These are phyloP conservation scores for Meandrusa payeni DNA, from an alignment of 2,888 invertebrate genomes.

Conservation along the genomic window DNA sequence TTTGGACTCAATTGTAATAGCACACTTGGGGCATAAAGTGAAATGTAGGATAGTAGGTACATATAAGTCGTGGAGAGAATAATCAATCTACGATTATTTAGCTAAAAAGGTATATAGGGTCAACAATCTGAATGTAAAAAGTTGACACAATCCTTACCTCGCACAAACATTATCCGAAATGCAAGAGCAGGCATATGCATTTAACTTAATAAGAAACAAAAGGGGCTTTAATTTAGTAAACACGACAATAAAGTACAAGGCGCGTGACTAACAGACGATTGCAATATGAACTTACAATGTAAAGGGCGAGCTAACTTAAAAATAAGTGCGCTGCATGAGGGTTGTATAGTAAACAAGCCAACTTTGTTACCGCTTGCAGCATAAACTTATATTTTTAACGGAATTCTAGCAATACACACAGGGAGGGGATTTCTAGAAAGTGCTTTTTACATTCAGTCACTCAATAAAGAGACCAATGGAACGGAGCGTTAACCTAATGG, in stretches of 20 bases:
- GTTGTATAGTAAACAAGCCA: conserved; percentile 36
- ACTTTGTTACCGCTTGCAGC: conserved; percentile 30
- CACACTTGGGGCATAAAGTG: too few relatives aligned
- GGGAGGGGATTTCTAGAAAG: neutral
- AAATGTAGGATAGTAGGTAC: too few relatives aligned
- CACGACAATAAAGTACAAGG: conserved; percentile 37
- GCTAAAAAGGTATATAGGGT: too few relatives aligned
- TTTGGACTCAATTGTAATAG: too few relatives aligned
- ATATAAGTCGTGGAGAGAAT: too few relatives aligned
- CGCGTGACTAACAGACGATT: conserved; percentile 42
- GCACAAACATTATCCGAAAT: conserved; percentile 1
- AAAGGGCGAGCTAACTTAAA: conserved; percentile 34
- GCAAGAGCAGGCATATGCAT: conserved; percentile 17
- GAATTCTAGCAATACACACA: conserved; percentile 5
- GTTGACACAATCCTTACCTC: too few relatives aligned
- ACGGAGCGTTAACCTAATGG: too few relatives aligned
- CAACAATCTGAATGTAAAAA: too few relatives aligned
- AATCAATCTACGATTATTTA: too few relatives aligned
- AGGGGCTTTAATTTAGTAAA: conserved; percentile 37
- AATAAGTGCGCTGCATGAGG: conserved; percentile 32
- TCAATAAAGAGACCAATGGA: too few relatives aligned
- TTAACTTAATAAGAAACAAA: conserved; percentile 29
- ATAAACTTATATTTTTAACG: conserved; percentile 11
- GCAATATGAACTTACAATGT: conserved; percentile 32
- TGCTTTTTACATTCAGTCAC: too few relatives aligned